phyloP scores from a whole-genome alignment of 2,888 invertebrate genomes.

The Thereva nobilitata region DNA sequence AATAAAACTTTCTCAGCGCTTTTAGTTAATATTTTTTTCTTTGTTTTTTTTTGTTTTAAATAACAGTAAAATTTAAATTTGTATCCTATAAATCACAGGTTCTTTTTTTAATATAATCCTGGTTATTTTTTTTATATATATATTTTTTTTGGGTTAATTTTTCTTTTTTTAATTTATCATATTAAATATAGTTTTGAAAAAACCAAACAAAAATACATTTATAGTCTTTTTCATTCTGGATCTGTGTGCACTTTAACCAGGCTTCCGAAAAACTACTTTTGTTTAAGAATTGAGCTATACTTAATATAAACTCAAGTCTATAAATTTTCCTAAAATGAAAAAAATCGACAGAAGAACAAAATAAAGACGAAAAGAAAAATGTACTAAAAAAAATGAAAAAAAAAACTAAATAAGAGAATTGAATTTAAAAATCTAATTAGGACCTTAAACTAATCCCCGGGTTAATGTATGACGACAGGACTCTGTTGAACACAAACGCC shows the following conservation, averaged over 20 bases:
- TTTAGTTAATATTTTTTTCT: conserved; percentile 3
- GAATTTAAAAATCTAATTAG: conserved; percentile 1
- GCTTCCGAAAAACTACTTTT: conserved; percentile 1
- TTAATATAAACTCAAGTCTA: background rate
- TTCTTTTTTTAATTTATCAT: background rate
- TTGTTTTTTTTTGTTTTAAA: conserved; percentile 14
- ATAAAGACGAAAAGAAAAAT: background rate
- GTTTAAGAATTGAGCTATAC: conserved; percentile 7
- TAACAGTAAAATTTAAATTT: conserved; percentile 31
- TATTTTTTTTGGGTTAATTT: conserved; percentile 6
- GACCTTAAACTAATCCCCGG: conserved; percentile 12
- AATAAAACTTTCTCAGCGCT: background rate
- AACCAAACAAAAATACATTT: background rate
- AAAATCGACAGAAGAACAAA: conserved; percentile 4
- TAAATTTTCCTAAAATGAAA: conserved; percentile 12
- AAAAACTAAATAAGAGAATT: conserved; percentile 13
- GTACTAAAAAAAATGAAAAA: conserved; percentile 10
- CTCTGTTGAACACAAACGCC: conserved; percentile 90
- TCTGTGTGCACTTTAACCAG: conserved; percentile 26
- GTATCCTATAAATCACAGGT: conserved; percentile 34
- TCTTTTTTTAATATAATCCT: conserved; percentile 24
- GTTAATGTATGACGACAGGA: conserved; percentile 84
- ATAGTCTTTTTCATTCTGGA: conserved; percentile 8
- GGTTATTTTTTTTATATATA: background rate
- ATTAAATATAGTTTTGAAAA: conserved; percentile 21